Base-by-base conservation (phyloP, 2,888 invertebrate genomes). In the Drosophila glabriapex region DNA sequence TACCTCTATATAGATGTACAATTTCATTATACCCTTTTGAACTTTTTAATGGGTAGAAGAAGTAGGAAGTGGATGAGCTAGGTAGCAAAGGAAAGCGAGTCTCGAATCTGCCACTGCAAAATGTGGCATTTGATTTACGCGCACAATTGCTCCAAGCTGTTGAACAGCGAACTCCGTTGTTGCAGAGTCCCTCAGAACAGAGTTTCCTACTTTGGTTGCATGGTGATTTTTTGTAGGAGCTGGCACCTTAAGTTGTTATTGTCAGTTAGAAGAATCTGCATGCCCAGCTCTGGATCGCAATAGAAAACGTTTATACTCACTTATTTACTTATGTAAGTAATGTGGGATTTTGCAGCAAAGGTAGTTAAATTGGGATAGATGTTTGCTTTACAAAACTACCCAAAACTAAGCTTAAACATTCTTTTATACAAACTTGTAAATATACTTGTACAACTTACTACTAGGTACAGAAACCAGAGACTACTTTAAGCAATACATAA, bases 121-220 rank as follows among this genome's bases (percentile, higher is more conserved):
- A 75, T 89, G 85, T 85, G 73, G 73, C 83, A 76, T 76, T 86
- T 88, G 86, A 88, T 88, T 88, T 86, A 88, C 82, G 85, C 68
- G 75, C 63, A 71, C 82, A 73, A 77, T 83, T 82, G 83, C 80
- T 76, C 65, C 74, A 76, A 76, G 86, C 83, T 80, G 82, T 83
- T 84, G 78, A 86, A 74, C 65, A 69, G 78, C 72, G 54, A 35
- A 66, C 52, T 33, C 63, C 37, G 28, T 19, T 65, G 37, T 33
- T 52, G 31, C 19, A 41, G 10, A 41, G 16, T 7, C 68, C 29
- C 14, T 19, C 14, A 31, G 41, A 28, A 25, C 39, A 3, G 31
- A 33, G 28, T 22, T 58, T 10, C 1, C 39, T 28, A 9, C 9
- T 12, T 55, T 4, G 25, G 25, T 28, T 37, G 54, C 22, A 6